phyloP scores from a whole-genome alignment of 2,113 vertebrate genomes.

The Rhagologus leucostigma region DNA sequence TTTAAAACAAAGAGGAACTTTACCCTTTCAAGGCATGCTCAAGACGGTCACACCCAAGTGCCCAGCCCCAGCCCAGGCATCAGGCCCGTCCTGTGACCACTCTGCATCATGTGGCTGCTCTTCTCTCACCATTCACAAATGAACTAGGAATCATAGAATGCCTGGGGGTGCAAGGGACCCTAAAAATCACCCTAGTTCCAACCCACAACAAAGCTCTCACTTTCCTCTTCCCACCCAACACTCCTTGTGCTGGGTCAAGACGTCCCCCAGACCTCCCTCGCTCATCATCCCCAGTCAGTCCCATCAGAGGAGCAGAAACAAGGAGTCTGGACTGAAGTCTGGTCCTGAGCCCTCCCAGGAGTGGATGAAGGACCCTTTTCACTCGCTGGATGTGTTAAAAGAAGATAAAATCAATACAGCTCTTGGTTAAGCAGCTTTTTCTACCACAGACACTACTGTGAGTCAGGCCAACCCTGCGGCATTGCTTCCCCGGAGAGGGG shows the following conservation, averaged over 20 bases:
- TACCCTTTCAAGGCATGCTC: background rate
- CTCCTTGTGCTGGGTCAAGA: too few relatives aligned
- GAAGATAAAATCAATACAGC: background rate
- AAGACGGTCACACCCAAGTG: fast-evolving
- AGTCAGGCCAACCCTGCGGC: background rate
- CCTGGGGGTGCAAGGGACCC: background rate
- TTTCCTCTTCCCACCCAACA: background rate
- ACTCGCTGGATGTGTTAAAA: background rate
- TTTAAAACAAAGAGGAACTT: background rate
- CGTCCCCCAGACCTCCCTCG: fast-evolving
- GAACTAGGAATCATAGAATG: background rate
- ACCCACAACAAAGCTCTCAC: fast-evolving
- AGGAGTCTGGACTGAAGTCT: background rate
- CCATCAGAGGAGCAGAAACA: background rate
- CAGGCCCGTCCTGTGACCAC: background rate
- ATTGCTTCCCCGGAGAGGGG: background rate
- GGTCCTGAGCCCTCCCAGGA: background rate
- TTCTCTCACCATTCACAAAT: background rate
- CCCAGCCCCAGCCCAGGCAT: background rate
- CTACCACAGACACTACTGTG: fast-evolving
- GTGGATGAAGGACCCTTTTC: background rate
- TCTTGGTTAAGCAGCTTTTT: background rate
- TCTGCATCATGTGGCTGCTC: background rate
- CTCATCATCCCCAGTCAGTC: background rate
- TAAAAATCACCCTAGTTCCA: background rate